A percentile compares a stretch with the other conserved stretches of the same genome.
These are phyloP conservation scores for Phymastichus coffea DNA, from an alignment of 1,140 invertebrate genomes.

Conservation along the genomic window DNA sequence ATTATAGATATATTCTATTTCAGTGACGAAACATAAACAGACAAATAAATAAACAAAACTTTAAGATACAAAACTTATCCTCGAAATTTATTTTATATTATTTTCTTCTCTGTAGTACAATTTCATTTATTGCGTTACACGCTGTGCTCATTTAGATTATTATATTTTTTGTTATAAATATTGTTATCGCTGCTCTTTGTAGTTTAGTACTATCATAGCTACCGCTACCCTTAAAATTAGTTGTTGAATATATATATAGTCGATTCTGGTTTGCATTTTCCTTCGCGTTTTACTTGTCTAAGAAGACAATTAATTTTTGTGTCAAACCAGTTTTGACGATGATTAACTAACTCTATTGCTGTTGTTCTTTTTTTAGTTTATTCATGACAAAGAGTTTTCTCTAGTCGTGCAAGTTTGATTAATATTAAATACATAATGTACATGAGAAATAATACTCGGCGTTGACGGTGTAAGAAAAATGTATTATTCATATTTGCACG, in stretches of 20 bases:
- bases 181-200: constrained; percentile 9
- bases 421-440: constrained; percentile 26
- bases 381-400: constrained; percentile 12
- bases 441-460: constrained; percentile 23
- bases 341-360: constrained; percentile 11
- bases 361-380: neutral
- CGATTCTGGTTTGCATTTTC: constrained; percentile 4
- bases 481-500: constrained; percentile 1
- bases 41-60: neutral
- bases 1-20: neutral
- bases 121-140: constrained; percentile 5
- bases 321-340: constrained; percentile 5
- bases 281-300: too few relatives aligned
- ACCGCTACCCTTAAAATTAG: constrained; percentile 24
- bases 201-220: constrained; percentile 10
- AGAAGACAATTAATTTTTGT: too few relatives aligned
- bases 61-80: neutral
- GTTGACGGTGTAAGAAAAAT: constrained; percentile 14
- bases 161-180: constrained; percentile 26
- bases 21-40: neutral
- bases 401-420: constrained; percentile 6
- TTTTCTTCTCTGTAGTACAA: too few relatives aligned
- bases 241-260: neutral
- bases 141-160: constrained; percentile 8
- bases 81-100: too few relatives aligned